Percentiles rank a stretch among this genome's conserved stretches.
Conservation (phyloP, 2,113 vertebrate species). For the Etheostoma cragini region DNA sequence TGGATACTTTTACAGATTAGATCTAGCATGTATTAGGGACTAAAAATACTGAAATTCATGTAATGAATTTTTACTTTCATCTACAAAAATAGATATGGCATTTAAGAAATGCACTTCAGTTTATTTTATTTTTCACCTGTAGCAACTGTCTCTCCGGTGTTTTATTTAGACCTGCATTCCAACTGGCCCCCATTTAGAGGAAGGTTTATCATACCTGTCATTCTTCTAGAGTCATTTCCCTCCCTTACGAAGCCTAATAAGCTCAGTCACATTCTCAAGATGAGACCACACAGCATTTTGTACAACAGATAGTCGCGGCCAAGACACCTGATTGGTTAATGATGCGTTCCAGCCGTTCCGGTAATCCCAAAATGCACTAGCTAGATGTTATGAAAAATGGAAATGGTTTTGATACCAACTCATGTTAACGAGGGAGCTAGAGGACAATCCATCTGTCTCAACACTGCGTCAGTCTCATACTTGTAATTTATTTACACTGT, state of each 20-base stretch:
- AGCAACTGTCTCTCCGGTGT: conserved; percentile 37
- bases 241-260: conserved; percentile 68
- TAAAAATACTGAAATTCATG: background rate
- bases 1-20: background rate
- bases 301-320: conserved; percentile 27
- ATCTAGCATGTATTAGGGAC: background rate
- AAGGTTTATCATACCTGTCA: conserved; percentile 75
- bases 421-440: background rate
- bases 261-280: conserved; percentile 54
- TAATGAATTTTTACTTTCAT: background rate
- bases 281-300: conserved; percentile 55
- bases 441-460: conserved; percentile 29
- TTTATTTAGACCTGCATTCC: conserved; percentile 59
- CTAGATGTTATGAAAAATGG: conserved; percentile 33
- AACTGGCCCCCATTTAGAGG: conserved; percentile 64
- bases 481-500: conserved; percentile 23
- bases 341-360: conserved; percentile 36
- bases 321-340: conserved; percentile 36
- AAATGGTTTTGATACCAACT: conserved; percentile 29
- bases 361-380: conserved; percentile 47
- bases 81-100: conserved; percentile 8
- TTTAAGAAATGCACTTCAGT: background rate
- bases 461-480: conserved; percentile 14
- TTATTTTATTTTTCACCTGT: conserved; percentile 53
- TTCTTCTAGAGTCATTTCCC: conserved; percentile 67